Evolutionary conservation across 2,797 vertebrate genomes (phyloP).

Genomic region (Acestrorhynchus altus): DNA sequence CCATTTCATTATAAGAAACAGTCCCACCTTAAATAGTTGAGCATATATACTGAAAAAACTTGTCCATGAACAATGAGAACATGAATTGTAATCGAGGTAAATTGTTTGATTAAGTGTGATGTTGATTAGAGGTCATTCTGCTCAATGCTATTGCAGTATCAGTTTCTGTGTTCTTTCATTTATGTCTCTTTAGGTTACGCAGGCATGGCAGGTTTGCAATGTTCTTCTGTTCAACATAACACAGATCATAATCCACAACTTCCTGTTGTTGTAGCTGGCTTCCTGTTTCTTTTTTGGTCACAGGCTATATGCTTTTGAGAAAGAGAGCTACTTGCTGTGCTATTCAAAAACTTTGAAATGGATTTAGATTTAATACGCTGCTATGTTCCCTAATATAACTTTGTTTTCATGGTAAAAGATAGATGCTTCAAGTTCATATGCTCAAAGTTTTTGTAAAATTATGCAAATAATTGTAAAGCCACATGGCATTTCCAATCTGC

Average conservation of each 20-base stretch:
- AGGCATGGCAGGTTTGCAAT: constrained; percentile 9
- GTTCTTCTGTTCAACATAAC: constrained; percentile 27
- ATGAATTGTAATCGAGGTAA: no score
- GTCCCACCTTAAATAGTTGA: no score
- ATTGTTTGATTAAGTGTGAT: not conserved
- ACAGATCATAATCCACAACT: constrained; percentile 57
- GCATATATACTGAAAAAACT: no score
- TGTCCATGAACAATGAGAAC: no score
- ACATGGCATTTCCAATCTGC: no score
- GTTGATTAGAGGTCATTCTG: not conserved
- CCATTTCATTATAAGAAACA: no score
- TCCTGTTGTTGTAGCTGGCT: constrained; percentile 59
- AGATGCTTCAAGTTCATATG: no score
- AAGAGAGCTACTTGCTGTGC: not conserved
- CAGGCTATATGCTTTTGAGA: constrained; percentile 16
- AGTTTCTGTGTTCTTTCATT: not conserved
- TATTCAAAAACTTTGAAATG: not conserved
- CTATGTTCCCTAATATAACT: not conserved
- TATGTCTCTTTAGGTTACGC: constrained; percentile 12
- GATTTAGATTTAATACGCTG: not conserved
- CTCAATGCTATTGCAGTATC: not conserved
- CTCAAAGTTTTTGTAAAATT: no score
- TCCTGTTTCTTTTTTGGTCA: constrained; percentile 56
- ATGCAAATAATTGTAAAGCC: no score
- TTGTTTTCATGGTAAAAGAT: not conserved